These are phyloP conservation scores for Emydura subglobosa DNA, from an alignment of 2,113 vertebrate species.

Conservation along the genomic window DNA sequence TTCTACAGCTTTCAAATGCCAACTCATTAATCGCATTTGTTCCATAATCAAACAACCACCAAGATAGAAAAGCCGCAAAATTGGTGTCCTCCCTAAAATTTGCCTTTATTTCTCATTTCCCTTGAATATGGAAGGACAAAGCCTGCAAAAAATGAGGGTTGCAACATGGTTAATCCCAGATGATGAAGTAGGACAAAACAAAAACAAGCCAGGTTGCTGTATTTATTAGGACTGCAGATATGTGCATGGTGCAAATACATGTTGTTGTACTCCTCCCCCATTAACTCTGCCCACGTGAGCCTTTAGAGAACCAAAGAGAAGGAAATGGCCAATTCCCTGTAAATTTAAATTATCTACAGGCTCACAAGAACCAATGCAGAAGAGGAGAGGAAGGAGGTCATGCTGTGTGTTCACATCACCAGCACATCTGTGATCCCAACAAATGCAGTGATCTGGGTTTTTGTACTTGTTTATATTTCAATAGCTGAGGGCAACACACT, in stretches of 20 bases:
- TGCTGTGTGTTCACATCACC: accelerated
- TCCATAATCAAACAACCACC: background rate
- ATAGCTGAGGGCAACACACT: background rate
- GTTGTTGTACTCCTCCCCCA: background rate
- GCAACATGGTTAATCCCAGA: accelerated
- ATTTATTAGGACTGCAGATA: background rate
- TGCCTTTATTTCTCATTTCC: background rate
- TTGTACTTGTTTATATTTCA: constrained; percentile 56
- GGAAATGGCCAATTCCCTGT: background rate
- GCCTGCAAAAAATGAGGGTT: accelerated
- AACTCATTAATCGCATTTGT: background rate
- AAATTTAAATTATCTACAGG: background rate
- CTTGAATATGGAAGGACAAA: background rate
- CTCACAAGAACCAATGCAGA: background rate
- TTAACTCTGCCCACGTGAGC: background rate
- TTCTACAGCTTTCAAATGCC: background rate
- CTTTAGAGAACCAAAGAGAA: accelerated
- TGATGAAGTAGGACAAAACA: background rate
- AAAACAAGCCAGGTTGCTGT: accelerated
- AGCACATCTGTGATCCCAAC: background rate
- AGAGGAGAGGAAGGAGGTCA: background rate
- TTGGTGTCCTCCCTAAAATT: background rate
- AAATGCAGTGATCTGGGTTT: background rate
- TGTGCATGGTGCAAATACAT: accelerated
- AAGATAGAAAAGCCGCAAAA: accelerated